Percentiles rank a stretch among this genome's conserved stretches.
Evolutionary conservation across 1,140 invertebrate genomes (phyloP).

Genomic region (Atta texana): DNA sequence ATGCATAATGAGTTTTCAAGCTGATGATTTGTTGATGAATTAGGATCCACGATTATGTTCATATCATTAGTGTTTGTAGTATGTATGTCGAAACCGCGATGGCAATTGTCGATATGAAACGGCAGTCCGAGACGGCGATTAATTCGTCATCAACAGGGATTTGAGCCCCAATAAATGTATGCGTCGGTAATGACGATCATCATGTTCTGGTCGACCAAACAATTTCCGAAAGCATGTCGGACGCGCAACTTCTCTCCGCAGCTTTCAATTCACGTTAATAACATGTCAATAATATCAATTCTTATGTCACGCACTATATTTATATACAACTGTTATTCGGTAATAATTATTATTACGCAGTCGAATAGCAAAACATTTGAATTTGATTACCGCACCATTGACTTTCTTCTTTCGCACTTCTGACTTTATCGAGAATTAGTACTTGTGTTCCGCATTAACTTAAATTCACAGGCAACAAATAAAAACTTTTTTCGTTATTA

Average conservation of each 20-base stretch:
- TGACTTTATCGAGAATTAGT: conserved; percentile 59
- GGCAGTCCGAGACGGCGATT: conserved; percentile 13
- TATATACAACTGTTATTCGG: conserved; percentile 7
- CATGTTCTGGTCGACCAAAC: background rate
- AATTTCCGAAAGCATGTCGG: conserved; percentile 45
- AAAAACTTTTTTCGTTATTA: background rate
- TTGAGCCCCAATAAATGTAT: background rate
- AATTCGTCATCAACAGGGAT: conserved; percentile 44
- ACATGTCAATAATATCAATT: background rate
- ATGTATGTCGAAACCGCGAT: conserved; percentile 10
- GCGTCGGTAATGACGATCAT: conserved; percentile 8
- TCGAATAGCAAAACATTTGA: background rate
- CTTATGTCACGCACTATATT: conserved; percentile 14
- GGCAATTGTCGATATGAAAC: conserved; percentile 31
- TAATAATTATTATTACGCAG: background rate
- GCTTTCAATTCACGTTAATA: background rate
- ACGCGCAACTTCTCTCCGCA: too few relatives aligned
- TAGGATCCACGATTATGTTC: conserved; percentile 30
- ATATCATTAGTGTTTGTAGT: conserved; percentile 16
- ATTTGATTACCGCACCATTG: conserved; percentile 59
- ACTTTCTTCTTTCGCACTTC: conserved; percentile 23
- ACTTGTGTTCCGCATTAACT: conserved; percentile 40
- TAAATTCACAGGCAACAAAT: background rate
- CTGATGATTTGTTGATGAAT: conserved; percentile 36
- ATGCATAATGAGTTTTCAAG: conserved; percentile 48